Conservation (phyloP, 2,888 invertebrate genomes). For the Tortricodes alternella region DNA sequence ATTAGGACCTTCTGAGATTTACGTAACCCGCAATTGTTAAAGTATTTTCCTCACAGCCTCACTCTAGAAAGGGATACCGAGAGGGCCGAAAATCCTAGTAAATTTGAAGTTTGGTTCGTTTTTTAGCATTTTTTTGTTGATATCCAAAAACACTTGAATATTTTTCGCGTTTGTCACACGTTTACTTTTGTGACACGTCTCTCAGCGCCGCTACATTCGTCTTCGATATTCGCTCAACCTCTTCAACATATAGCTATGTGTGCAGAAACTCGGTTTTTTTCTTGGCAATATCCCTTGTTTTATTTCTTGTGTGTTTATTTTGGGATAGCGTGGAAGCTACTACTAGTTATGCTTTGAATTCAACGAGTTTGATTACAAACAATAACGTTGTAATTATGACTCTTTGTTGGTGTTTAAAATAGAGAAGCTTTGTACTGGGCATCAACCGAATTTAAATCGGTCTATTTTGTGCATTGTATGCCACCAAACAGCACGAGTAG, state of each 20-base stretch:
- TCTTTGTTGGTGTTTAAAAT: slow-evolving; percentile 21
- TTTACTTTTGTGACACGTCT: slow-evolving; percentile 43
- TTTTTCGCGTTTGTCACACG: slow-evolving; percentile 45
- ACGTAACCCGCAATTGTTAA: no score
- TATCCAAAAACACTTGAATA: slow-evolving; percentile 18
- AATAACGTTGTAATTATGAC: slow-evolving; percentile 14
- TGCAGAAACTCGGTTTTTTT: slow-evolving; percentile 52
- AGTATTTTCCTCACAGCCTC: no score
- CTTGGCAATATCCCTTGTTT: slow-evolving; percentile 69
- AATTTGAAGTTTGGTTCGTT: not conserved
- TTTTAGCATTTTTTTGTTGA: not conserved
- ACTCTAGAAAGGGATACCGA: no score
- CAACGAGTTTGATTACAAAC: slow-evolving; percentile 30
- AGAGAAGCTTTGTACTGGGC: slow-evolving; percentile 1
- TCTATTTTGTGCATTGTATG: not conserved
- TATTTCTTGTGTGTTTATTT: slow-evolving; percentile 59
- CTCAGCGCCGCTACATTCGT: slow-evolving; percentile 46
- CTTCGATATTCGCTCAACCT: slow-evolving; percentile 20
- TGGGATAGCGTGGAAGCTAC: slow-evolving; percentile 51
- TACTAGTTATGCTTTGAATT: slow-evolving; percentile 43
- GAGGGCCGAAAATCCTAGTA: no score
- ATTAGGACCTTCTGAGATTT: no score
- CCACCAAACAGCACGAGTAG: no score
- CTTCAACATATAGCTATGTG: slow-evolving; percentile 36
- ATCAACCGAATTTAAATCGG: not conserved